These are phyloP conservation scores for Cavia porcellus DNA, from an alignment of 2,113 vertebrate species.

Conservation along the genomic window DNA sequence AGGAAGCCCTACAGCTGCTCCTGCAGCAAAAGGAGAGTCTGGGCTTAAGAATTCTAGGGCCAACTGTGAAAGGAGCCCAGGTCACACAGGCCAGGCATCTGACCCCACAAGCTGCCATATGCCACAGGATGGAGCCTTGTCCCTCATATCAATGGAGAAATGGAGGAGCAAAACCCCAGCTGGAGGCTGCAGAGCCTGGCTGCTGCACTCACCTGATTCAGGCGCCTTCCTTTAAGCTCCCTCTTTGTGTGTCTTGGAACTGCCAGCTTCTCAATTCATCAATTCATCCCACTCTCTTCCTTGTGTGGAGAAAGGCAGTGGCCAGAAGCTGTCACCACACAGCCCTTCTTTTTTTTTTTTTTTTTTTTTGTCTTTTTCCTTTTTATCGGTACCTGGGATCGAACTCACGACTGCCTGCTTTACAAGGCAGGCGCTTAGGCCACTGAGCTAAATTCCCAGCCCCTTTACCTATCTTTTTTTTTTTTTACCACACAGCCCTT, in stretches of 20 bases:
- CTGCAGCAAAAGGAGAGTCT: neutral
- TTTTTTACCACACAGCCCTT: too few relatives aligned
- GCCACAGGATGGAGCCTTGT: neutral
- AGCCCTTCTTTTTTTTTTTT: neutral
- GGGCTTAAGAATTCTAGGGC: neutral
- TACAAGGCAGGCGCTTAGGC: too few relatives aligned
- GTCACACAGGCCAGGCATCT: accelerated
- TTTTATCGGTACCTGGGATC: too few relatives aligned
- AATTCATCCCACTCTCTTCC: neutral
- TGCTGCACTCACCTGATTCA: accelerated
- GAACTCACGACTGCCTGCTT: too few relatives aligned
- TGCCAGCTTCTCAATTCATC: neutral
- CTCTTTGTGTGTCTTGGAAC: neutral
- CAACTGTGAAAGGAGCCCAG: neutral
- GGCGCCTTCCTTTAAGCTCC: neutral
- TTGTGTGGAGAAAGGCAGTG: neutral
- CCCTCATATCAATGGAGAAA: neutral
- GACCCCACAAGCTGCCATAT: too few relatives aligned
- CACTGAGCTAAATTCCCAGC: too few relatives aligned
- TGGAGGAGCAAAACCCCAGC: neutral
- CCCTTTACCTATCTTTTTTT: too few relatives aligned
- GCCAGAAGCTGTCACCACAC: neutral
- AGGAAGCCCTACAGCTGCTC: neutral
- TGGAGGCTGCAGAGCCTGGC: accelerated
- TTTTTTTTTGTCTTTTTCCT: too few relatives aligned